These are phyloP conservation scores for Meiosimyza decipiens DNA, from an alignment of 2,888 invertebrate genomes.

Conservation along the genomic window DNA sequence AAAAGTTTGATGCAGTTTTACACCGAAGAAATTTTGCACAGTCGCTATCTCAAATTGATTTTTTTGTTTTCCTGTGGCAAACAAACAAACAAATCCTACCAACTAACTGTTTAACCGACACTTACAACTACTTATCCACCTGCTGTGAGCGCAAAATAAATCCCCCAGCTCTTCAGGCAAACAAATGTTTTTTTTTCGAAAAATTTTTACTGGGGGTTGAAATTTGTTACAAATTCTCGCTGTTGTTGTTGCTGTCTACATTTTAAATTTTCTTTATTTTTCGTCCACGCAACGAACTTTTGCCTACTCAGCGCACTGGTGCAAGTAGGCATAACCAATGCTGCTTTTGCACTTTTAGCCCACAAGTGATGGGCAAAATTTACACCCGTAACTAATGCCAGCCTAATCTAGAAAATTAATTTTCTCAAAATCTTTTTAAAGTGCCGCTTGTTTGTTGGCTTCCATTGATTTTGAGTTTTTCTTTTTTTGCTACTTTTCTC, in stretches of 20 bases:
- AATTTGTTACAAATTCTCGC: conserved; percentile 13
- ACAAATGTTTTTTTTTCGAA: background rate
- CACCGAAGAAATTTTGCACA: no score
- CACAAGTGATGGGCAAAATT: background rate
- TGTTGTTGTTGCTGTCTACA: background rate
- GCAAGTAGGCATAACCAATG: conserved; percentile 23
- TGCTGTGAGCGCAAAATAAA: conserved; percentile 16
- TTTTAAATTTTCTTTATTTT: no score
- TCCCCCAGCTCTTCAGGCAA: background rate
- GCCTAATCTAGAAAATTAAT: conserved; percentile 51
- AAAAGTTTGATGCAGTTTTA: no score
- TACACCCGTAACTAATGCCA: conserved; percentile 39
- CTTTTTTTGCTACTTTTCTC: background rate
- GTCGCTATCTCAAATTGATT: no score
- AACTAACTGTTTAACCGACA: conserved; percentile 22
- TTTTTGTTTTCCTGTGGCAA: no score
- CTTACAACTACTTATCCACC: conserved; percentile 34
- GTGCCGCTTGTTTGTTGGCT: conserved; percentile 3
- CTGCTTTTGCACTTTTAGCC: background rate
- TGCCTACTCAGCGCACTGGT: background rate
- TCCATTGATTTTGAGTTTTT: background rate
- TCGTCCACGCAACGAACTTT: background rate
- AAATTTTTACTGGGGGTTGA: conserved; percentile 17
- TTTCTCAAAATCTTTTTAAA: conserved; percentile 44
- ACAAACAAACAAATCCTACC: conserved; percentile 4